Base-by-base conservation (phyloP, 1,140 invertebrate genomes). In the Bicyclus anynana region DNA sequence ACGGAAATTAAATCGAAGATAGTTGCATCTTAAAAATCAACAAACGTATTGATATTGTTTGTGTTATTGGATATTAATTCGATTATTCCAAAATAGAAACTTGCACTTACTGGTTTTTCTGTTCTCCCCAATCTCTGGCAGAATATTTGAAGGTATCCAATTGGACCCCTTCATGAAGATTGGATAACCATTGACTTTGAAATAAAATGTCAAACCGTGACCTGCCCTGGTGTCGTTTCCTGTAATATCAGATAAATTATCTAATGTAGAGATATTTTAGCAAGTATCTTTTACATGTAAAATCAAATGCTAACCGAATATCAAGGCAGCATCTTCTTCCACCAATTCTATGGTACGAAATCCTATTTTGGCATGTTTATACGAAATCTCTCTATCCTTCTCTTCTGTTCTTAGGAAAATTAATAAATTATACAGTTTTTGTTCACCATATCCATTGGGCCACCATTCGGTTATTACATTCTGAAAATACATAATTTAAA, bases 101-200 rank as follows among this genome's bases (percentile, higher is more conserved):
- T 29, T 29, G 10, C 53, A 72, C 65, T 48, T 65, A 85, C 92
- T 77, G 40, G 72, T 89, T 13, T 74, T 61, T 40, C 73, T 66
- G 33, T 92, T 74, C 3, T 91, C 91, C 2, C 93, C 90, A 21
- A 89, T 67, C 87, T 98, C 97, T 0, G 96, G 97, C 46, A 99
- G 92, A 59, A 97, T 92, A 80, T 96, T 93, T 0, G 94, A 91
- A 1, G 98, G 98, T 75, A 99, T 98, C 92, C 96, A 97, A 87
- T 99, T 99, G 18, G 96, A 95, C 17, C 97, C 98, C 89, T 99
- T 99, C 64, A 97, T 93, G 78, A 99, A 99, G n/a, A 99, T 93
- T 12, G 95, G 92, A 3, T 94, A 73, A 0, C 91, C 93, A 84
- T 99, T 99, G 0, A 99, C 90, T 69, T 91, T 91, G 69, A 99